Conservation (phyloP, 2,888 invertebrate species). For the Leptinotarsa peninsularis region DNA sequence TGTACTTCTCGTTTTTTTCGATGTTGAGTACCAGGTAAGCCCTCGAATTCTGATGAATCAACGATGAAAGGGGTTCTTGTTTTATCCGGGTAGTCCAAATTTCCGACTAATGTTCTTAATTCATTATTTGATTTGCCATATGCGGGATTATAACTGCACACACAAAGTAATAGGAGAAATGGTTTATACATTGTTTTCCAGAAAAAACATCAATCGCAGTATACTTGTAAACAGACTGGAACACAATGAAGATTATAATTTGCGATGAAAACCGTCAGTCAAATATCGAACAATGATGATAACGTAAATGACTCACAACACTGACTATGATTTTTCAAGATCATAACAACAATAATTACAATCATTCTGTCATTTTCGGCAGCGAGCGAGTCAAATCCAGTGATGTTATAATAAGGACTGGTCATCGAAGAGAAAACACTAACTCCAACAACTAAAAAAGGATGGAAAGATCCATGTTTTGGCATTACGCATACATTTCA, state of each 20-base stretch:
- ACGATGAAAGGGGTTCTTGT: not conserved
- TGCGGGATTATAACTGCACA: constrained; percentile 1
- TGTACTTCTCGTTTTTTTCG: not conserved
- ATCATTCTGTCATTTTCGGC: not conserved
- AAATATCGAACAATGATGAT: not conserved
- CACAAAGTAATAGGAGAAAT: not conserved
- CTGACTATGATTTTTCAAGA: not conserved
- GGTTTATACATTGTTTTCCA: not conserved
- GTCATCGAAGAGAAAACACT: too few relatives aligned
- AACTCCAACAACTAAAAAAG: too few relatives aligned
- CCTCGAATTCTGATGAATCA: not conserved
- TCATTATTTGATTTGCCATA: not conserved
- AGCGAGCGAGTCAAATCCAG: too few relatives aligned
- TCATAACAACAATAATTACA: not conserved
- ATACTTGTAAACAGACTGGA: not conserved
- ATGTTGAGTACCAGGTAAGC: not conserved
- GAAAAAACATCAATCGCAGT: not conserved
- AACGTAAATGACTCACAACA: not conserved
- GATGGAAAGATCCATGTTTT: too few relatives aligned
- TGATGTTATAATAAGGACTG: too few relatives aligned
- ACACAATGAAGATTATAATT: not conserved
- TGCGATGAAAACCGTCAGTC: not conserved
- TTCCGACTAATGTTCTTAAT: not conserved
- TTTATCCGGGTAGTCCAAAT: not conserved
- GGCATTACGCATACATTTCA: too few relatives aligned